These are phyloP conservation scores for Cladorhizidae sp. DNA, from an alignment of 37 sponge, comb jelly and placozoan genomes.

Conservation along the genomic window DNA sequence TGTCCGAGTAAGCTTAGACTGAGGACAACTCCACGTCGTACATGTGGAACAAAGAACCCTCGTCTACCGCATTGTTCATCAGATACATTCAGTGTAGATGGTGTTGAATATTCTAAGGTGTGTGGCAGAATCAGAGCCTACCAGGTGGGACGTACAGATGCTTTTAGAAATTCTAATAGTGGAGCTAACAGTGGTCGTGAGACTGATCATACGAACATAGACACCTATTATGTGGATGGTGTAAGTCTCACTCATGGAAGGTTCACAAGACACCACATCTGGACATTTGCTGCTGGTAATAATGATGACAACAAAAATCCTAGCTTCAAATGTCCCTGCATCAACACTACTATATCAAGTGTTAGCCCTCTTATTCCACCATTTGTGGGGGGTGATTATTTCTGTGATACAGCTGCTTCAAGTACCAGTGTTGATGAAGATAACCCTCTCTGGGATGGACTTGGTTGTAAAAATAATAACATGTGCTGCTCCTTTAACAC, in stretches of 20 bases:
- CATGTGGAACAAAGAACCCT: neutral
- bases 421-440: neutral
- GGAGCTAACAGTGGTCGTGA: too few relatives aligned
- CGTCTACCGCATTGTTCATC: neutral
- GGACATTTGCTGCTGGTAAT: constrained; percentile 14
- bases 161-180: neutral
- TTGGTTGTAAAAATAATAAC: neutral
- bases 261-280: constrained; percentile 7
- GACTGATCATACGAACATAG: neutral
- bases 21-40: neutral
- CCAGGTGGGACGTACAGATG: constrained; percentile 15
- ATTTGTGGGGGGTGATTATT: constrained; percentile 20
- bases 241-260: constrained; percentile 18
- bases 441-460: neutral
- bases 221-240: constrained; percentile 29
- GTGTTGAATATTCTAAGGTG: constrained; percentile 7
- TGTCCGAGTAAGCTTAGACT: constrained; percentile 4
- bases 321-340: neutral
- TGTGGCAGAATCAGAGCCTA: constrained; percentile 39
- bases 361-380: neutral
- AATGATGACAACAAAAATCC: neutral
- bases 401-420: constrained; percentile 6
- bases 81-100: neutral
- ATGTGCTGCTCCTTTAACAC: neutral
- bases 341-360: neutral